Evolutionary conservation across 2,113 vertebrate genomes (phyloP).

Genomic region (Himantopus leucocephalus): DNA sequence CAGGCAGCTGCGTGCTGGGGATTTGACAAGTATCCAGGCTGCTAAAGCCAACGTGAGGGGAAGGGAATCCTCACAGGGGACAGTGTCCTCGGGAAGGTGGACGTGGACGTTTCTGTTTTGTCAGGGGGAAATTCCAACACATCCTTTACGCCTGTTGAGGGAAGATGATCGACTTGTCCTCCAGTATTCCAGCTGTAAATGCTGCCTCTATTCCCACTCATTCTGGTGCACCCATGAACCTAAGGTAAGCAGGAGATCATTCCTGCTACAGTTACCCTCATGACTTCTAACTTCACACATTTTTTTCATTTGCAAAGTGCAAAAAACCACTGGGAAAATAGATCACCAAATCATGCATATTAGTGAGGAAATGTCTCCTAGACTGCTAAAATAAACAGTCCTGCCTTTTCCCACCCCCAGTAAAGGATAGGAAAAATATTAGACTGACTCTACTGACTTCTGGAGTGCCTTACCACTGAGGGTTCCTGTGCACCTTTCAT

Average conservation of each 20-base stretch:
- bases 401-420: neutral
- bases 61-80: neutral
- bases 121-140: neutral
- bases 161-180: neutral
- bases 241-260: neutral
- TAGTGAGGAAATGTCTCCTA: neutral
- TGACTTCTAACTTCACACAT: neutral
- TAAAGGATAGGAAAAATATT: neutral
- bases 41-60: neutral
- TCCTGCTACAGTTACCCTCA: neutral
- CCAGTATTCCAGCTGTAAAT: neutral
- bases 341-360: neutral
- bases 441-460: neutral
- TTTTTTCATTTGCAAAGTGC: neutral
- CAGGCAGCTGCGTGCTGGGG: constrained; percentile 39
- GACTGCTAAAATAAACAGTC: neutral
- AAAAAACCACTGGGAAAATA: neutral
- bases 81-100: neutral
- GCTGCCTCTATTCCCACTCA: neutral
- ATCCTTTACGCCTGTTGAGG: neutral
- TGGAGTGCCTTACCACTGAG: neutral
- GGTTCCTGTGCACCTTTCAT: neutral
- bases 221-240: neutral
- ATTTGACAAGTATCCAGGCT: constrained; percentile 50
- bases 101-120: neutral